Evolutionary conservation across 92 coral and sea anemone genomes (phyloP).

Genomic region (Nematostella vectensis): DNA sequence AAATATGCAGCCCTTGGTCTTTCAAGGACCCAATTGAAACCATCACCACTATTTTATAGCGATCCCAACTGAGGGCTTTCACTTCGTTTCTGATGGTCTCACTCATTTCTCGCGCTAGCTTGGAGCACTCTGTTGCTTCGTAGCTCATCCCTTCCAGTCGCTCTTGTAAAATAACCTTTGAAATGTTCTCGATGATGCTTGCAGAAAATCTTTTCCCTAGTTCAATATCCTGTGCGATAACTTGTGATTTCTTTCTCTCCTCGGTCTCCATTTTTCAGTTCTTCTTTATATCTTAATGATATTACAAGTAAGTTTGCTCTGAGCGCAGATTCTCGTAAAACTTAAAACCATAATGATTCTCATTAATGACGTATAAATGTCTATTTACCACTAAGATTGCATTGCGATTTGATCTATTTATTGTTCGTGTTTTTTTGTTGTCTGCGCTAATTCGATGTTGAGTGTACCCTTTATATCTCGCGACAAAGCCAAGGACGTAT

Average conservation of each 20-base stretch:
- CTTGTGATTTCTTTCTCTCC: slow-evolving; percentile 1
- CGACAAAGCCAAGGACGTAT: no score
- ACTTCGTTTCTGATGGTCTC: slow-evolving; percentile 51
- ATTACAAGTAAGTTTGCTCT: no score
- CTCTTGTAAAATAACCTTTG: slow-evolving; percentile 24
- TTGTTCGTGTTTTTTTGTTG: no score
- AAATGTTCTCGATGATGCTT: slow-evolving; percentile 24
- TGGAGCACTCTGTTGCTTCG: slow-evolving; percentile 38
- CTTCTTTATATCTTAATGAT: no score
- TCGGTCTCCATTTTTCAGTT: slow-evolving; percentile 1
- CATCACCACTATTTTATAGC: slow-evolving; percentile 50
- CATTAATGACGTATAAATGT: no score
- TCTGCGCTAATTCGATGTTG: no score
- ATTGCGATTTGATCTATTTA: no score
- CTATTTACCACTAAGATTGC: no score
- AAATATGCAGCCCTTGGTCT: slow-evolving; percentile 36
- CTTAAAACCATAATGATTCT: no score
- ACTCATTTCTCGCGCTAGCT: slow-evolving; percentile 39
- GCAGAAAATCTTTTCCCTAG: slow-evolving; percentile 7
- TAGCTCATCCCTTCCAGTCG: slow-evolving; percentile 31
- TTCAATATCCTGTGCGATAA: slow-evolving; percentile 10
- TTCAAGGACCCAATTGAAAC: slow-evolving; percentile 53
- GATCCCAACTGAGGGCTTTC: slow-evolving; percentile 29
- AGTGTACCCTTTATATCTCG: no score
- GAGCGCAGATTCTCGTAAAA: no score